These are phyloP conservation scores for Parapsyche elsis DNA, from an alignment of 1,140 invertebrate genomes.

Conservation along the genomic window DNA sequence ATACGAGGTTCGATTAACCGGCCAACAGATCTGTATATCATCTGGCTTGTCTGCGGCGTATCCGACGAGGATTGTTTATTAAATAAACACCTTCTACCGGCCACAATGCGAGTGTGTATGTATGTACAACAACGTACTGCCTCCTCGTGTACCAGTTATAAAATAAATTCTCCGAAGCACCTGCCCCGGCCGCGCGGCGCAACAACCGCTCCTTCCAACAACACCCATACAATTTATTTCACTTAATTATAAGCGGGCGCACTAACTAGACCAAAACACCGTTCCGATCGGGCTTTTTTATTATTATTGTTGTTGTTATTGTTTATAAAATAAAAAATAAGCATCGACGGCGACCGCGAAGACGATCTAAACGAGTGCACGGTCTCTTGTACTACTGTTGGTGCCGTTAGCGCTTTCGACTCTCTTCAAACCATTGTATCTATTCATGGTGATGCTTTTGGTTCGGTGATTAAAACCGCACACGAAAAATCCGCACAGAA, in stretches of 20 bases:
- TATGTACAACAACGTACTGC: neutral
- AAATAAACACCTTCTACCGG: constrained; percentile 23
- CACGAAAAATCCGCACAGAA: too few relatives aligned
- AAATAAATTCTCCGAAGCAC: constrained; percentile 24
- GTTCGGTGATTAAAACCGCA: too few relatives aligned
- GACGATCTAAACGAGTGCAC: too few relatives aligned
- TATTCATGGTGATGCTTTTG: too few relatives aligned
- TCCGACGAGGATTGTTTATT: constrained; percentile 28
- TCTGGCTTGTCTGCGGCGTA: neutral
- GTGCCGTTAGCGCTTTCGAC: too few relatives aligned
- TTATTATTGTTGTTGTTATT: constrained; percentile 33
- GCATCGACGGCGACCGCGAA: too few relatives aligned
- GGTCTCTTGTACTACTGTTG: too few relatives aligned
- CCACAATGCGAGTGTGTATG: neutral
- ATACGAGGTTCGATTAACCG: constrained; percentile 25
- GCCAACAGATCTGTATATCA: constrained; percentile 15
- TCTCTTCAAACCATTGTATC: too few relatives aligned
- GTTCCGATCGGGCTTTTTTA: constrained; percentile 51
- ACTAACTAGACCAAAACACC: constrained; percentile 55
- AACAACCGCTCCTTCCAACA: constrained; percentile 12
- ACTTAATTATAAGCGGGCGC: constrained; percentile 53
- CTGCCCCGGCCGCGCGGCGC: constrained; percentile 16
- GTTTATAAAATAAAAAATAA: neutral
- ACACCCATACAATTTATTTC: constrained; percentile 52
- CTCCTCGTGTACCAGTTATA: constrained; percentile 1